Evolutionary conservation across 1,140 invertebrate genomes (phyloP).

Genomic region (Hycleus cichorii): DNA sequence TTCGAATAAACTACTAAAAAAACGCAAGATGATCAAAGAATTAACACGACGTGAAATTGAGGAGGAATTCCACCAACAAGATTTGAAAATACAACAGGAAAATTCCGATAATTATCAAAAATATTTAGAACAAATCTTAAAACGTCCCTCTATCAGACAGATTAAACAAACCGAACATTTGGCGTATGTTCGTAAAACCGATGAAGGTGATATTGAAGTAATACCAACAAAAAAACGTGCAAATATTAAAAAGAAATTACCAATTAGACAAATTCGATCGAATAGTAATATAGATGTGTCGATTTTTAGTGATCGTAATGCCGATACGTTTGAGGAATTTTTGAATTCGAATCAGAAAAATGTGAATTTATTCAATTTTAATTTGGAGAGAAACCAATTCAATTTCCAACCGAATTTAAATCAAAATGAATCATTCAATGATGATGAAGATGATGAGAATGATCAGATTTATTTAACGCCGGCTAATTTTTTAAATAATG

Average conservation of each 20-base stretch:
- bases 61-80: slow-evolving; percentile 29
- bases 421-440: neutral
- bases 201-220: slow-evolving; percentile 25
- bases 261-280: neutral
- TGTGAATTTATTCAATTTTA: slow-evolving; percentile 23
- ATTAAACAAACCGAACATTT: slow-evolving; percentile 26
- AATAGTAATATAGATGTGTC: slow-evolving; percentile 23
- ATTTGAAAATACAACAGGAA: slow-evolving; percentile 24
- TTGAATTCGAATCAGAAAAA: slow-evolving; percentile 28
- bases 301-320: slow-evolving; percentile 34
- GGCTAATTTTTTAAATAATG: too few relatives aligned
- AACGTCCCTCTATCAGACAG: slow-evolving; percentile 30
- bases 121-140: slow-evolving; percentile 27
- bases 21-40: slow-evolving; percentile 17
- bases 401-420: slow-evolving; percentile 8
- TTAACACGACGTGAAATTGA: slow-evolving; percentile 27
- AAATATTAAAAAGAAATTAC: slow-evolving; percentile 10
- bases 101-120: slow-evolving; percentile 16
- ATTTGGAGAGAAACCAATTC: slow-evolving; percentile 2
- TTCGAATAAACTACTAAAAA: neutral
- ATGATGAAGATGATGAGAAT: neutral
- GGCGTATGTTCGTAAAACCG: slow-evolving; percentile 24
- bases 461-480: too few relatives aligned
- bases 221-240: slow-evolving; percentile 7
- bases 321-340: slow-evolving; percentile 27